These are phyloP conservation scores for Chaetodon auriga DNA, from an alignment of 2,113 vertebrate species.

Conservation along the genomic window DNA sequence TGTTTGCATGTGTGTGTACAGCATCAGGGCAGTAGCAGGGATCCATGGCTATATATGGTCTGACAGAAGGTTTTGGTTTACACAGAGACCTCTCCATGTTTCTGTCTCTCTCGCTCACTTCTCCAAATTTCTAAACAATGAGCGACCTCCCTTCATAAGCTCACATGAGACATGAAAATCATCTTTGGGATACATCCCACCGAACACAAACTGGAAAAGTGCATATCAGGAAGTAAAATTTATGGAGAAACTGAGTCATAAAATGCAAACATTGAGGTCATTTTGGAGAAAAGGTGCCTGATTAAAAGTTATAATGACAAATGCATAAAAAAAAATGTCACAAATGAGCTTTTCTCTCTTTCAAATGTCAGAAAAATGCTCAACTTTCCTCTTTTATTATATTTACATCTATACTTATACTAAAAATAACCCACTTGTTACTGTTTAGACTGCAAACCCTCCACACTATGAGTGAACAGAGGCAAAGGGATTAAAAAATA, in stretches of 20 bases:
- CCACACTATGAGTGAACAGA: no score
- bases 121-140: slow-evolving; percentile 52
- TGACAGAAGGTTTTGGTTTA: slow-evolving; percentile 56
- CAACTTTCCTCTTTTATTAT: no score
- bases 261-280: background rate
- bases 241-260: background rate
- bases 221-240: background rate
- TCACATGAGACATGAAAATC: slow-evolving; percentile 4
- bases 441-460: no score
- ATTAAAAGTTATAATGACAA: background rate
- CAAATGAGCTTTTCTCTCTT: no score
- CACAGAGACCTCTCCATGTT: slow-evolving; percentile 27
- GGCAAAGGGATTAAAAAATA: no score
- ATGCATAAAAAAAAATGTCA: no score
- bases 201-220: background rate
- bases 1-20: slow-evolving; percentile 10
- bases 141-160: background rate
- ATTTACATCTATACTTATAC: no score
- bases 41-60: slow-evolving; percentile 76
- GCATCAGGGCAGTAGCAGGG: slow-evolving; percentile 40
- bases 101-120: slow-evolving; percentile 26
- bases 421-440: no score
- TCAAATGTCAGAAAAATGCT: no score
- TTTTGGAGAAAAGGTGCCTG: background rate
- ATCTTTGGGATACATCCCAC: background rate